Evolutionary conservation across 2,113 vertebrate genomes (phyloP).

Genomic region (Ovis canadensis): DNA sequence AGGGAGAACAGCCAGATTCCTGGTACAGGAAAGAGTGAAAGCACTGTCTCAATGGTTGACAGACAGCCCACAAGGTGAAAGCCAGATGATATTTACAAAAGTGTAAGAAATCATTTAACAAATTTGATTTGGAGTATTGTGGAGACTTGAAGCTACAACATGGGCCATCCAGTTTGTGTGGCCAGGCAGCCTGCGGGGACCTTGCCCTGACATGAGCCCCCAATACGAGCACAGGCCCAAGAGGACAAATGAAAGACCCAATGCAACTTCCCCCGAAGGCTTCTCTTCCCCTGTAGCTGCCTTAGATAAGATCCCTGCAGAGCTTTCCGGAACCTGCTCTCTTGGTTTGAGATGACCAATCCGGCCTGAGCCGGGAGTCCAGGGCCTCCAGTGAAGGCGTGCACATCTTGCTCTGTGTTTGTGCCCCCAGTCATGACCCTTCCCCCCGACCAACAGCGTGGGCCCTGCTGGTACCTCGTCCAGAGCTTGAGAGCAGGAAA

Average conservation of each 20-base stretch:
- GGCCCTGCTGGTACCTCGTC: neutral
- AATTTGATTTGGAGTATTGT: neutral
- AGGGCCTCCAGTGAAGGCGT: neutral
- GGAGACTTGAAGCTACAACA: neutral
- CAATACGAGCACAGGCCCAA: rapidly evolving
- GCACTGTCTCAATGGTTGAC: neutral
- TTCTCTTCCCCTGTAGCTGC: neutral
- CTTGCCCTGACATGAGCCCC: neutral
- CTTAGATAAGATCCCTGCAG: neutral
- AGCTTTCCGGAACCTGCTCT: neutral
- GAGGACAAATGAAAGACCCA: neutral
- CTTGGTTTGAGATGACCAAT: neutral
- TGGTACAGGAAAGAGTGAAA: neutral
- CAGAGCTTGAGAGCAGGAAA: neutral
- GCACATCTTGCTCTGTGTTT: neutral
- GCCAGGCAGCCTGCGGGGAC: neutral
- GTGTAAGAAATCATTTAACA: neutral
- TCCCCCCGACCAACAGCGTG: neutral
- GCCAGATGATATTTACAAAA: neutral
- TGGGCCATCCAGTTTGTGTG: neutral
- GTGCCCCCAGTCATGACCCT: neutral
- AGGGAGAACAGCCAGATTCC: neutral
- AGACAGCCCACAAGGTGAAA: neutral
- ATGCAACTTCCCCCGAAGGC: neutral
- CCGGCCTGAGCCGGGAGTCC: rapidly evolving